Evolutionary conservation across 2,797 vertebrate genomes (phyloP), one percentile per base, ranked within the genome.

Genomic region (Gila robusta): DNA sequence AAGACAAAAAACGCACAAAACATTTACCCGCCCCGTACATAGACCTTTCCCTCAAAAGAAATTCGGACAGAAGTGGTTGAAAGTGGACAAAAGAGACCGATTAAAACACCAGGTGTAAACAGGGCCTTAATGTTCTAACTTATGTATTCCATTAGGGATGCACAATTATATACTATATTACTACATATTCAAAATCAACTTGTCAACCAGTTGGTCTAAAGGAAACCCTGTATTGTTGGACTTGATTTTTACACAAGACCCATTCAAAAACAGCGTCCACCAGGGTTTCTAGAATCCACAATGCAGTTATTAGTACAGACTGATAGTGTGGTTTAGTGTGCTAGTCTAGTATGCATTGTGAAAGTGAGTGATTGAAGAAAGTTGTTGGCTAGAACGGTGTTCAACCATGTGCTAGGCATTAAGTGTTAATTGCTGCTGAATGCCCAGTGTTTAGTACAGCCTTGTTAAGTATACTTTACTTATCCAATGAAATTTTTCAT

Each of bases 401-500:
- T 92, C 84, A 88, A 90, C 92, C 95, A 96, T 96, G 93, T 96
- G 96, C 94, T 94, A 93, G 84, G 87, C 95, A 96, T 96, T 96
- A 96, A 91, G 93, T 91, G 92, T 93, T 95, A 95, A 96, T 96
- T 96, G 91, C 93, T 94, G 93, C 93, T 95, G 94, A 96, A 95
- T 95, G 92, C 90, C 79, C 87, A 3, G 88, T 93, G 92, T 95
- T 96, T 94, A 95, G 93, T 91, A 84, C 93, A 90, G 90, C 91
- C 94, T 95, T 93, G 94, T 95, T 95, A 94, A 92, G 93, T 93
- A 89, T 92, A 92, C 93, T 95, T 95, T 95, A 95, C 94, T 95
- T 94, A 94, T 94, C 91, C 91, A 89, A 89, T 92, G 93, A 96
- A 94, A 95, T 96, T 93, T 93, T 94, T 95, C 94, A 95, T 94